Percentiles rank a stretch among this genome's conserved stretches.
These are phyloP conservation scores for Scomber scombrus DNA, from an alignment of 2,113 vertebrate species.

Conservation along the genomic window DNA sequence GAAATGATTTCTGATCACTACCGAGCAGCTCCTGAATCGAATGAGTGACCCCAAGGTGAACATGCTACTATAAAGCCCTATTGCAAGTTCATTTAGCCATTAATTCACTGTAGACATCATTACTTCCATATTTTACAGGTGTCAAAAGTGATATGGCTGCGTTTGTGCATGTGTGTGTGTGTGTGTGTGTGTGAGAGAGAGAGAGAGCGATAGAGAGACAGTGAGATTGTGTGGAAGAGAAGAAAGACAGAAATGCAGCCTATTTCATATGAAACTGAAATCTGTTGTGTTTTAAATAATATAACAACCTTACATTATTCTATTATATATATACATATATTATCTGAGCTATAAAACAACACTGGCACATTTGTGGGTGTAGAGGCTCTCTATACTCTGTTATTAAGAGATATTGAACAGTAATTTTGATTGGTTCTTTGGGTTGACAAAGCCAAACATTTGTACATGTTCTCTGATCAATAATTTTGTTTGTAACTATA, in stretches of 20 bases:
- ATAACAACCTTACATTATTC: background rate
- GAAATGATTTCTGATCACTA: constrained; percentile 79
- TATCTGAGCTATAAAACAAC: background rate
- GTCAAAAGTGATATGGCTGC: constrained; percentile 66
- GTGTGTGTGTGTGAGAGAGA: background rate
- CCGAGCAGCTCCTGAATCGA: constrained; percentile 71
- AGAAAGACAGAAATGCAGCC: constrained; percentile 7
- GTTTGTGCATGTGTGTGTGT: constrained; percentile 10
- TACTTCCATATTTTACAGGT: constrained; percentile 79
- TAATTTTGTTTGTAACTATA: too few relatives aligned
- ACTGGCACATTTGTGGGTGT: background rate
- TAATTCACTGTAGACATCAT: constrained; percentile 75
- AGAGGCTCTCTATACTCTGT: background rate
- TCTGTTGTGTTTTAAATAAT: background rate
- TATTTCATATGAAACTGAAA: background rate
- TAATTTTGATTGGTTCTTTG: too few relatives aligned
- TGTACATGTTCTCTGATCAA: too few relatives aligned
- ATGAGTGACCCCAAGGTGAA: constrained; percentile 79
- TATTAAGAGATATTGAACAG: too few relatives aligned
- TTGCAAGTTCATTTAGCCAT: constrained; percentile 71
- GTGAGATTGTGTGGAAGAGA: constrained; percentile 14
- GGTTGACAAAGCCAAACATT: too few relatives aligned
- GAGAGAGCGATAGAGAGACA: background rate
- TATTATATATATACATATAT: too few relatives aligned
- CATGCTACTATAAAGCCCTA: constrained; percentile 58